These are phyloP conservation scores for Ophiodon elongatus DNA, from an alignment of 2,113 vertebrate species.

Conservation along the genomic window DNA sequence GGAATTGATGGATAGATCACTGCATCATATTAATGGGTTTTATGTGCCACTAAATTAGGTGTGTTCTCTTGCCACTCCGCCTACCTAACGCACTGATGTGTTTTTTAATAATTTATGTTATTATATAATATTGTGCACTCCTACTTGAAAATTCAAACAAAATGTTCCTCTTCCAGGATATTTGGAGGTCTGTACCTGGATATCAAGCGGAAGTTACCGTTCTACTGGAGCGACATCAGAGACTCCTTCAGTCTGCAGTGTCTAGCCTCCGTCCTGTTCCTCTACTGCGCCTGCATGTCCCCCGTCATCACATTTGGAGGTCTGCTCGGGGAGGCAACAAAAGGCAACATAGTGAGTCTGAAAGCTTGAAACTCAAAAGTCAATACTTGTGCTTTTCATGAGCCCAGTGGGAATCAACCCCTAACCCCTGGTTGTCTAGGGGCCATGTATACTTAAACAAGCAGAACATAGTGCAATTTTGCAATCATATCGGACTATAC, in stretches of 20 bases:
- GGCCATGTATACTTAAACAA: not conserved
- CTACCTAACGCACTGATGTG: not conserved
- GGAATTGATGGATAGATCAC: not conserved
- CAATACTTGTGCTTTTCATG: constrained; percentile 1
- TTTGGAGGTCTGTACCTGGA: constrained; percentile 94
- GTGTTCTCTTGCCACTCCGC: not conserved
- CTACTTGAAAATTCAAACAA: not conserved
- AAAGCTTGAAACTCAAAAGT: constrained; percentile 15
- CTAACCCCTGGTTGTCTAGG: not conserved
- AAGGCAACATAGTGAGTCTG: constrained; percentile 93
- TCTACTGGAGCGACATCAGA: constrained; percentile 94
- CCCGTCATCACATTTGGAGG: constrained; percentile 98
- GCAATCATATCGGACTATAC: not conserved
- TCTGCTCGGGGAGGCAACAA: constrained; percentile 94
- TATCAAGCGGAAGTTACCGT: constrained; percentile 92
- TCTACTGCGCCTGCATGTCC: constrained; percentile 99
- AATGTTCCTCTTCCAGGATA: constrained; percentile 58
- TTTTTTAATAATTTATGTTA: not conserved
- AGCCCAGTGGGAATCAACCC: not conserved
- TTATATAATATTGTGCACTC: not conserved
- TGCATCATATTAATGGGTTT: not conserved
- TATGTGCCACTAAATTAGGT: not conserved
- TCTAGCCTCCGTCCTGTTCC: constrained; percentile 95
- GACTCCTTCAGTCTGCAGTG: constrained; percentile 94
- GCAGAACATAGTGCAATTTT: not conserved